Conservation (phyloP, 2,113 vertebrate species). For the Mastomys coucha region DNA sequence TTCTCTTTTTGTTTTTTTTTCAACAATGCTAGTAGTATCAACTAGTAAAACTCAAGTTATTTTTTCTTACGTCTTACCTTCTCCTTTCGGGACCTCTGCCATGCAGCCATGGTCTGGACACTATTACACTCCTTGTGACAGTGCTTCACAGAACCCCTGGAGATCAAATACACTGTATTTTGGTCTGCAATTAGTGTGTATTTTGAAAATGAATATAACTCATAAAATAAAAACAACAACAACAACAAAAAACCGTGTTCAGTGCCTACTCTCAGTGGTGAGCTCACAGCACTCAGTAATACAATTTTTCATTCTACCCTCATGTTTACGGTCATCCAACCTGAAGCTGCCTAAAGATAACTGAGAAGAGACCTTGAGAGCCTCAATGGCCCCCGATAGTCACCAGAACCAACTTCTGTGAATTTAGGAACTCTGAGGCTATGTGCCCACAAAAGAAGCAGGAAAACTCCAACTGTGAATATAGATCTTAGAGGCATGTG, state of each 20-base stretch:
- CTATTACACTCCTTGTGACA: neutral
- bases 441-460: neutral
- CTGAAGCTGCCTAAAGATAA: neutral
- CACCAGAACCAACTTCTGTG: neutral
- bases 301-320: rapidly evolving
- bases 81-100: neutral
- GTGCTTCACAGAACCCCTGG: neutral
- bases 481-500: neutral
- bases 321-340: neutral
- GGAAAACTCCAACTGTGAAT: neutral
- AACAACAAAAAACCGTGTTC: neutral
- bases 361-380: neutral
- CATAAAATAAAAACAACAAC: neutral
- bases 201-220: constrained; percentile 24
- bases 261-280: neutral
- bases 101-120: neutral
- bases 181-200: neutral
- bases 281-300: neutral
- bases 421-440: neutral
- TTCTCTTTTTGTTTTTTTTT: neutral
- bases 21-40: neutral
- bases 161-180: neutral
- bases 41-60: neutral
- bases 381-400: neutral
- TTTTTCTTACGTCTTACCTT: constrained; percentile 14